phyloP scores from a whole-genome alignment of 2,113 vertebrate genomes.

The Myotis davidii region DNA sequence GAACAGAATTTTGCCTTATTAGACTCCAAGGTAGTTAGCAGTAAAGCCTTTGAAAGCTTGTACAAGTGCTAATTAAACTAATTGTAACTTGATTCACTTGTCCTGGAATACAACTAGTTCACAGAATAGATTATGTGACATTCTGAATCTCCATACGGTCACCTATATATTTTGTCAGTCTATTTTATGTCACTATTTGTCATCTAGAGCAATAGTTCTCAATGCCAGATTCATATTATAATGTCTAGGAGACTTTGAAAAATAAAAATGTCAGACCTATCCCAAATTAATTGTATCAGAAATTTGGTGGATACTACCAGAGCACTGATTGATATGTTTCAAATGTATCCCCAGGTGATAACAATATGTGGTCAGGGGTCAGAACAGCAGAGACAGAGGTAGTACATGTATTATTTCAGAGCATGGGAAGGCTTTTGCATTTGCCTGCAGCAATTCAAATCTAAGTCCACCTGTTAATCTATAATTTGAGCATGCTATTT shows the following conservation, averaged over 20 bases:
- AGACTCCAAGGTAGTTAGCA: background rate
- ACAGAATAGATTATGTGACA: conserved; percentile 13
- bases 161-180: background rate
- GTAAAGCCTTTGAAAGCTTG: conserved; percentile 42
- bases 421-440: background rate
- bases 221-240: background rate
- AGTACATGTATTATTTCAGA: background rate
- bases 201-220: background rate
- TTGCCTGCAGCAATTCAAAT: background rate
- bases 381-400: background rate
- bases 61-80: conserved; percentile 23
- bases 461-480: background rate
- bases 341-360: background rate
- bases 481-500: background rate
- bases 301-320: background rate
- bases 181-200: background rate
- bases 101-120: background rate
- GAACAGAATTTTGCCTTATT: background rate
- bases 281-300: background rate
- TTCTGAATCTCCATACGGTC: background rate
- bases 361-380: fast-evolving
- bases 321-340: background rate
- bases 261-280: background rate
- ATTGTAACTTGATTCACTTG: conserved; percentile 40
- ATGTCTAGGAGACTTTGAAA: background rate